phyloP scores from a whole-genome alignment of 2,888 invertebrate genomes.

The Tillus elongatus region DNA sequence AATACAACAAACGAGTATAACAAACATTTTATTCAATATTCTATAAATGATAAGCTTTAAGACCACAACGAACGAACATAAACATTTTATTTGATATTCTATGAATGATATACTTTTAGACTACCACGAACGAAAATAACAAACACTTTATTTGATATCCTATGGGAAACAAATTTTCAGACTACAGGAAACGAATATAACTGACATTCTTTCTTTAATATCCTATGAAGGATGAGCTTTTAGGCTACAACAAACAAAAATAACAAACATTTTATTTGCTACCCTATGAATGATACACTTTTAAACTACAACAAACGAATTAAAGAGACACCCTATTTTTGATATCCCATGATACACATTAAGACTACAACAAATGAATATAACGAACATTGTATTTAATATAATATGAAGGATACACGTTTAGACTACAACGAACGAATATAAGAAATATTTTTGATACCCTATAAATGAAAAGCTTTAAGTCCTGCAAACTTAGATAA shows the following conservation, averaged over 20 bases:
- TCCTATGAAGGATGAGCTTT: too few species aligned
- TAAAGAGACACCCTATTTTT: neutral
- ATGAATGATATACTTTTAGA: neutral
- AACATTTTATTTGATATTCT: too few species aligned
- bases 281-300: too few species aligned
- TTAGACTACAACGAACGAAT: neutral
- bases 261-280: neutral
- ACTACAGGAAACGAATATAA: too few species aligned
- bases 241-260: neutral
- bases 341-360: neutral
- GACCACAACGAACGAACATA: too few species aligned
- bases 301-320: neutral
- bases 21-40: too few species aligned
- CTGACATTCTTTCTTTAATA: too few species aligned
- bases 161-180: neutral
- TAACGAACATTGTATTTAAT: too few species aligned
- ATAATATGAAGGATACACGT: too few species aligned
- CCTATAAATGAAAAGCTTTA: neutral
- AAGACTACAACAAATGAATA: too few species aligned
- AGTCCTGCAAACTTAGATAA: slow-evolving; percentile 1
- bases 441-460: neutral
- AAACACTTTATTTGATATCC: neutral
- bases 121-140: neutral
- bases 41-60: too few species aligned
- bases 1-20: too few species aligned